Conservation (phyloP, 2,797 vertebrate species). For the Crossoptilon crossoptilon region DNA sequence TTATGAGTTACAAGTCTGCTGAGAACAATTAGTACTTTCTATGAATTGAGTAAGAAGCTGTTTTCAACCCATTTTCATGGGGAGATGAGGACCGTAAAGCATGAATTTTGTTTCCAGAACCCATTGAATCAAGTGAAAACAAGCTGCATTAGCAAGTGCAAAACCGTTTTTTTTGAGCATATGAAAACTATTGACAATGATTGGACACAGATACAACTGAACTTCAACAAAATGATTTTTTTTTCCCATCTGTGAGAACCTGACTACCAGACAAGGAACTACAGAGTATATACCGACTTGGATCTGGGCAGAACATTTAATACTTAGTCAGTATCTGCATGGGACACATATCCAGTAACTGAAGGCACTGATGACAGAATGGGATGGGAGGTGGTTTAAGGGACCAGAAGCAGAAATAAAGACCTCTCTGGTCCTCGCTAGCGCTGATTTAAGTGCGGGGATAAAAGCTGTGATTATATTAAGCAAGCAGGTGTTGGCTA, state of each 20-base stretch:
- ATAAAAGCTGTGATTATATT: background rate
- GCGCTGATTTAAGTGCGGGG: background rate
- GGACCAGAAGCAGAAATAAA: background rate
- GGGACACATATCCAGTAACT: too few species aligned
- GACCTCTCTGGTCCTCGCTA: background rate
- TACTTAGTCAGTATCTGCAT: background rate
- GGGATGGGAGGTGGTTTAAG: background rate
- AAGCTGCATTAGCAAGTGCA: background rate
- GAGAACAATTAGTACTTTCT: background rate
- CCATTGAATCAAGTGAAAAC: background rate
- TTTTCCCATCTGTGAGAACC: background rate
- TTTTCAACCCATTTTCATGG: background rate
- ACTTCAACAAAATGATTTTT: background rate
- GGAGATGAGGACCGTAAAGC: background rate
- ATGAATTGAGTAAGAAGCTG: background rate
- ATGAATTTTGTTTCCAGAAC: background rate
- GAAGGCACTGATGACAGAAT: background rate
- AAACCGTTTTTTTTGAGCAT: background rate
- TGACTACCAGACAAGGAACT: background rate
- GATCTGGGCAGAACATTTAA: background rate
- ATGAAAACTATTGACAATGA: background rate
- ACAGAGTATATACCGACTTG: too few species aligned
- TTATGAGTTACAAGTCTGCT: background rate
- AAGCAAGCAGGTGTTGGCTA: background rate
- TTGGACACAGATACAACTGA: background rate